phyloP scores from a whole-genome alignment of 2,888 invertebrate species.

The Caenorhabditis sulstoni region DNA sequence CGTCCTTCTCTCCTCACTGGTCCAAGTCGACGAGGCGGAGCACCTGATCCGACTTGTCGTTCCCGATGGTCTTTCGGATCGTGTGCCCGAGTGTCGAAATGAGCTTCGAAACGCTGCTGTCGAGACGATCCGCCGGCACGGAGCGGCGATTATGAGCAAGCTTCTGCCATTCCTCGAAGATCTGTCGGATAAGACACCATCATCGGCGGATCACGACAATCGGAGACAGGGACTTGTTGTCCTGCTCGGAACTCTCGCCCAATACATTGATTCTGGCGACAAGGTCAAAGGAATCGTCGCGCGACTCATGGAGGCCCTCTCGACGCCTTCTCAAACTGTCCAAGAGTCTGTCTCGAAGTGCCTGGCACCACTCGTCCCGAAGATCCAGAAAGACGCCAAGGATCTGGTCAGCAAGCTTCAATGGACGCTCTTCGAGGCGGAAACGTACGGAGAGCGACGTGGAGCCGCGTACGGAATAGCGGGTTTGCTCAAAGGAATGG shows the following conservation, averaged over 20 bases:
- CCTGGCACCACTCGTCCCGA: conserved; percentile 92
- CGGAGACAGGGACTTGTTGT: conserved; percentile 95
- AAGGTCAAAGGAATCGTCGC: conserved; percentile 88
- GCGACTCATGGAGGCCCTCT: conserved; percentile 91
- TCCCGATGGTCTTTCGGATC: conserved; percentile 89
- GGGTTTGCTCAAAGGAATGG: conserved; percentile 94
- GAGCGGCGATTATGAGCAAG: conserved; percentile 84
- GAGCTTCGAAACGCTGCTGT: conserved; percentile 96
- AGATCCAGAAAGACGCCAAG: conserved; percentile 93
- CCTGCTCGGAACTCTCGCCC: conserved; percentile 96
- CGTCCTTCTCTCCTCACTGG: conserved; percentile 40
- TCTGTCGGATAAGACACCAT: conserved; percentile 74
- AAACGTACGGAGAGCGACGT: conserved; percentile 92
- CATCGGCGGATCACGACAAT: conserved; percentile 86
- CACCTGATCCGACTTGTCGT: conserved; percentile 83
- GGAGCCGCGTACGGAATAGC: conserved; percentile 95
- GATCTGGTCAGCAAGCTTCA: conserved; percentile 91
- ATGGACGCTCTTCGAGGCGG: conserved; percentile 90
- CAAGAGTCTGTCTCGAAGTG: conserved; percentile 98
- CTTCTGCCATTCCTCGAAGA: conserved; percentile 81
- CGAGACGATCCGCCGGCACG: conserved; percentile 92
- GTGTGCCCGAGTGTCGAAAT: conserved; percentile 86
- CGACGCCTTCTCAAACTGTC: conserved; percentile 96
- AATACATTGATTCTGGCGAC: conserved; percentile 83
- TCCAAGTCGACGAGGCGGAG: conserved; percentile 53